Evolutionary conservation across 2,113 vertebrate species (phyloP), one percentile per base, ranked within the genome.

Genomic region (Pelmatolapia mariae): DNA sequence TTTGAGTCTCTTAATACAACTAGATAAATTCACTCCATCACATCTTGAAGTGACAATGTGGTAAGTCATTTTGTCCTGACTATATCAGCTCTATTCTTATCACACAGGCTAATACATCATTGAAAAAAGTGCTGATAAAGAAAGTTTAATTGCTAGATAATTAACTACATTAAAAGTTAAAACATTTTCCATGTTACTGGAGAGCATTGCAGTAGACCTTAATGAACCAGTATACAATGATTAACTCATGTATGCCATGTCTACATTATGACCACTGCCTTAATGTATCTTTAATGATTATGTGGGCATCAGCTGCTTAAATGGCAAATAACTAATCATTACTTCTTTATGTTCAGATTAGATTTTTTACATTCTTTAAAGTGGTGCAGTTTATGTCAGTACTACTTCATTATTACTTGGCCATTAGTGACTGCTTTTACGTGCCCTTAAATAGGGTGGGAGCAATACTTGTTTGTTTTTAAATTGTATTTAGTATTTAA

Each of bases 1-100:
- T 92, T 79, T 88, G 80, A 92, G 90, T 88, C 52, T 81, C 47
- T 84, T 86, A 52, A 92, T 86, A 80, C 83, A 91, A 91, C 87
- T 81, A 86, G 31, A 73, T 13, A 83, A 91, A 92, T 85, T 91
- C 18, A 2, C 15, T 3, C 61, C 63, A 85, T 71, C 47, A 24
- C 50, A 79, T 38, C 81, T 82, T 86, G 57, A 93, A 81, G 61
- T 83, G 43, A 89, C 82, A 84, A 3, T 71, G 50, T 16, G 71
- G 4, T 2, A 38, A 59, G 50, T 85, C 47, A 78, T 56, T 83
- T 78, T 78, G 73, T 47, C 33, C 57, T 33, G 61, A 87, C 56
- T 53, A 7, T 31, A 53, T 22, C 59, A 52, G 24, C 52, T 85
- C n/a, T 10, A 83, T 71, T 61, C 6, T 43, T 38, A 47, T 19